phyloP scores from a whole-genome alignment of 92 coral and sea anemone genomes.

The Anthopleura xanthogrammica region DNA sequence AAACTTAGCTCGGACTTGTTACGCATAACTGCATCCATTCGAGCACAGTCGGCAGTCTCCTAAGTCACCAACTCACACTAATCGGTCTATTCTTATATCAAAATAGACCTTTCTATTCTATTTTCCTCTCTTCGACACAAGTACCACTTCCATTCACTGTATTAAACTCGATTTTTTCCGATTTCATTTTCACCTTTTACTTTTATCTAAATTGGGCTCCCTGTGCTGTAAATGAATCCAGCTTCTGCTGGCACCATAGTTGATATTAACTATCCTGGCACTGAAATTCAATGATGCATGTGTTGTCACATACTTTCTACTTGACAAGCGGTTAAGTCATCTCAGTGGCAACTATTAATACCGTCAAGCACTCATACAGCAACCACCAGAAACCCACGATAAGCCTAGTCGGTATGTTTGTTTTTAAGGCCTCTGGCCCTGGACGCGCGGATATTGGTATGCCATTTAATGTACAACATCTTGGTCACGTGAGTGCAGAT shows the following conservation, averaged over 20 bases:
- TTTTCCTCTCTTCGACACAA: too few relatives aligned
- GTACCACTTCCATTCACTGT: too few relatives aligned
- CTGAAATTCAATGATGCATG: neutral
- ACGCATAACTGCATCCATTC: too few relatives aligned
- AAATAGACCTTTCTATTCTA: too few relatives aligned
- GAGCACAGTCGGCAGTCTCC: too few relatives aligned
- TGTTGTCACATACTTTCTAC: neutral
- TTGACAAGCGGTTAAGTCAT: neutral
- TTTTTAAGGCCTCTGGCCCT: constrained; percentile 33
- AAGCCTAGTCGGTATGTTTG: neutral
- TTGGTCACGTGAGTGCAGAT: constrained; percentile 91
- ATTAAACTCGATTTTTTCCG: neutral
- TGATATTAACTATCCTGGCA: too few relatives aligned
- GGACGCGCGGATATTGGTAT: constrained; percentile 63
- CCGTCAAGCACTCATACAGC: neutral
- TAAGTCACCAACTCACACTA: too few relatives aligned
- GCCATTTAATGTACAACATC: constrained; percentile 92
- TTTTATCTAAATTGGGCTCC: neutral
- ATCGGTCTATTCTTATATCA: too few relatives aligned
- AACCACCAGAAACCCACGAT: neutral
- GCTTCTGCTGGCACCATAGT: too few relatives aligned
- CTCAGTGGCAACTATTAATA: neutral
- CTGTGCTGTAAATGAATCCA: neutral
- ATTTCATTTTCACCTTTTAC: neutral
- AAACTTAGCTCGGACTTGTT: too few relatives aligned